phyloP scores from a whole-genome alignment of 2,113 vertebrate genomes.

The Xyliphius kryptos region DNA sequence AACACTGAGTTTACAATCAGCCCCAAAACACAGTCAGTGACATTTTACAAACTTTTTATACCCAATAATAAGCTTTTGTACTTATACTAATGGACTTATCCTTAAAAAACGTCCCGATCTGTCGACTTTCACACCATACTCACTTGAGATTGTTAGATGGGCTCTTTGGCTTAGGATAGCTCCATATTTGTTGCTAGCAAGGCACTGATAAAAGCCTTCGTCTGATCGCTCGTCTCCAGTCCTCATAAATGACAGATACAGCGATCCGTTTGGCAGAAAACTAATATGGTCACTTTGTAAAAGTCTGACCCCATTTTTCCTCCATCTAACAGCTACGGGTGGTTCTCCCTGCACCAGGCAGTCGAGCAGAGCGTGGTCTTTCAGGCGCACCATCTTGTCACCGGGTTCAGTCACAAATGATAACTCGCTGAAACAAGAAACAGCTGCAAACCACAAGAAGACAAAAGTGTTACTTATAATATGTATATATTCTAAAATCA shows the following conservation, averaged over 20 bases:
- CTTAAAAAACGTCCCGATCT: background rate
- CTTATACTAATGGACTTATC: background rate
- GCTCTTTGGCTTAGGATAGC: slow-evolving; percentile 93
- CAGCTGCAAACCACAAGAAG: slow-evolving; percentile 56
- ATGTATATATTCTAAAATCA: background rate
- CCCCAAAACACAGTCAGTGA: no score
- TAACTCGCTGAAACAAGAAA: slow-evolving; percentile 81
- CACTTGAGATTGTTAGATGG: slow-evolving; percentile 84
- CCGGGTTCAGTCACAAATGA: slow-evolving; percentile 86
- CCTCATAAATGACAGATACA: slow-evolving; percentile 79
- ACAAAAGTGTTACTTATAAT: background rate
- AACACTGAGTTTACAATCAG: no score
- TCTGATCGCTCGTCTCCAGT: slow-evolving; percentile 74
- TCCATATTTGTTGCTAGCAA: slow-evolving; percentile 87
- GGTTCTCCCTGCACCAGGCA: slow-evolving; percentile 84
- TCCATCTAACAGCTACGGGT: slow-evolving; percentile 82
- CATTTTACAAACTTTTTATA: no score
- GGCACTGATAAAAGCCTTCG: slow-evolving; percentile 90
- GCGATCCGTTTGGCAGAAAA: slow-evolving; percentile 79
- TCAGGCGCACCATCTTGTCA: slow-evolving; percentile 71
- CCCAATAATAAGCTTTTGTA: background rate
- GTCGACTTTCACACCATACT: slow-evolving; percentile 57
- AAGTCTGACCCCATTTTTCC: slow-evolving; percentile 80
- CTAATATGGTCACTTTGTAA: slow-evolving; percentile 72
- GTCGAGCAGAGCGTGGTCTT: slow-evolving; percentile 75